A percentile compares a stretch with the other conserved stretches of the same genome.
These are phyloP conservation scores for Teleogryllus occipitalis DNA, from an alignment of 1,140 invertebrate genomes.

Conservation along the genomic window DNA sequence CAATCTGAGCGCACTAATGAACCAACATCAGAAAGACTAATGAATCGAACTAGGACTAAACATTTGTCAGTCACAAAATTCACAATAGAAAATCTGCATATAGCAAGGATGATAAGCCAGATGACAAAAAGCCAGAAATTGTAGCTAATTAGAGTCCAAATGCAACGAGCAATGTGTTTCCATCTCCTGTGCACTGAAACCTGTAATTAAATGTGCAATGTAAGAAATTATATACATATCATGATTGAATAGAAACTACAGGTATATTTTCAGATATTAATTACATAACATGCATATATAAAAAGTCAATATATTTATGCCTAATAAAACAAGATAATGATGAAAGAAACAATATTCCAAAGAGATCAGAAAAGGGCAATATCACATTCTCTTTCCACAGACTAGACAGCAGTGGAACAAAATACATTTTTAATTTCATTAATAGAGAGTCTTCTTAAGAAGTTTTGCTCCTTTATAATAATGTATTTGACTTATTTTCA, in stretches of 20 bases:
- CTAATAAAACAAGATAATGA: too few species aligned
- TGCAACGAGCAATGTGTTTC: constrained; percentile 32
- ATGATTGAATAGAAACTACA: not conserved
- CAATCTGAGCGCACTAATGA: constrained; percentile 24
- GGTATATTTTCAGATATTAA: too few species aligned
- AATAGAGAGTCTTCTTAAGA: too few species aligned
- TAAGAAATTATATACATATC: not conserved
- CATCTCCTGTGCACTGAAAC: constrained; percentile 27
- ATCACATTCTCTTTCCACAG: too few species aligned
- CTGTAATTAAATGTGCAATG: constrained; percentile 19
- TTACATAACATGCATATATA: too few species aligned
- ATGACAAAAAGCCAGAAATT: constrained; percentile 39
- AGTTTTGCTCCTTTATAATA: too few species aligned
- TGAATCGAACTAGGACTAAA: constrained; percentile 20
- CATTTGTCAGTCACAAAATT: constrained; percentile 18
- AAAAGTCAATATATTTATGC: too few species aligned
- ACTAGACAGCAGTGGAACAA: too few species aligned
- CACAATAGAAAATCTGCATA: constrained; percentile 32
- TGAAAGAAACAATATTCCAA: too few species aligned
- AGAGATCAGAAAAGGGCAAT: too few species aligned
- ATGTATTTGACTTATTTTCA: too few species aligned
- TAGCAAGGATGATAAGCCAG: constrained; percentile 38
- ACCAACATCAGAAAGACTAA: constrained; percentile 24
- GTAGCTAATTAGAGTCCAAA: constrained; percentile 38
- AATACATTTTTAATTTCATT: too few species aligned